phyloP scores from a whole-genome alignment of 2,888 invertebrate species.

The Neoscelio sp. region DNA sequence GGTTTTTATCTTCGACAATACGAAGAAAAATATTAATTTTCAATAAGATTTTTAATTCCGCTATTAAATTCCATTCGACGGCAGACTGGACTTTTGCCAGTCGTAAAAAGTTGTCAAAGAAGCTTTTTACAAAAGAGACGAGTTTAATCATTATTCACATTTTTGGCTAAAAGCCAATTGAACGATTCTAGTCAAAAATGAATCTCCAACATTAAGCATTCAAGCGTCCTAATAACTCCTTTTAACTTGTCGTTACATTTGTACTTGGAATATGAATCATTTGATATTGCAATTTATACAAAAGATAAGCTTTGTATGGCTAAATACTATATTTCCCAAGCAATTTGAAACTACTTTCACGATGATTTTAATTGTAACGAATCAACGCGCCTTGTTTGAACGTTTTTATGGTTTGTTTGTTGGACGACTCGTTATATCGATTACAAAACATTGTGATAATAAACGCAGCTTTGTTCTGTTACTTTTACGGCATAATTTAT shows the following conservation, averaged over 20 bases:
- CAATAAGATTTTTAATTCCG: constrained; percentile 52
- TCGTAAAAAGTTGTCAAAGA: constrained; percentile 63
- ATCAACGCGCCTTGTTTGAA: background rate
- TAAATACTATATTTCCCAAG: constrained; percentile 47
- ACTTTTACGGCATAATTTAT: constrained; percentile 28
- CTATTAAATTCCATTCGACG: constrained; percentile 55
- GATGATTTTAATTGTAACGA: constrained; percentile 15
- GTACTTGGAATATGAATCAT: constrained; percentile 52
- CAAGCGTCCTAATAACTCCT: constrained; percentile 52
- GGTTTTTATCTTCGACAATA: constrained; percentile 52
- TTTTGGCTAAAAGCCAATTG: constrained; percentile 58
- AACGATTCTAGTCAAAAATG: constrained; percentile 59
- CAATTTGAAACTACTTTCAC: constrained; percentile 16
- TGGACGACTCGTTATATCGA: constrained; percentile 6
- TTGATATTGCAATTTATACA: constrained; percentile 58
- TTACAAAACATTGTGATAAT: constrained; percentile 11
- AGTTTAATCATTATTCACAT: constrained; percentile 64
- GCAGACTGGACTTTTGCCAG: constrained; percentile 58
- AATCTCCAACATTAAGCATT: constrained; percentile 56
- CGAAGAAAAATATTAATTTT: constrained; percentile 42
- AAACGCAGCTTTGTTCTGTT: constrained; percentile 9
- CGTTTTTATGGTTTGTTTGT: constrained; percentile 10
- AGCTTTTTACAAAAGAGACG: constrained; percentile 59
- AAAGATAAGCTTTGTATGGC: constrained; percentile 51
- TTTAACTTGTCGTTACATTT: constrained; percentile 58